Percentiles rank a stretch among this genome's conserved stretches.
Conservation (phyloP, 2,888 invertebrate genomes). For the Synergus umbraculus region DNA sequence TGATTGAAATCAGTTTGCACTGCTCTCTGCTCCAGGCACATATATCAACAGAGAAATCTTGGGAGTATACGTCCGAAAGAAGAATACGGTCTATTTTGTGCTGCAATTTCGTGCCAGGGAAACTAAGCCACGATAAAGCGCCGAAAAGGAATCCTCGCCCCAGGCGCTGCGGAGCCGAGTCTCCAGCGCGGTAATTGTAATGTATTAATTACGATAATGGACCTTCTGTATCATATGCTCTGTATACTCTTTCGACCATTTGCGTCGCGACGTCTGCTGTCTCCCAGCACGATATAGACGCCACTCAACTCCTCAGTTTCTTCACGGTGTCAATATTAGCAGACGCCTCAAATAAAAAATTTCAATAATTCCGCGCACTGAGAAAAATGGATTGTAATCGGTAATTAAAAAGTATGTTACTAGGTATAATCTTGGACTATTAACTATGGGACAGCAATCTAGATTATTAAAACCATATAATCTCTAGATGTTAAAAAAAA, state of each 20-base stretch:
- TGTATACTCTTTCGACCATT: slow-evolving; percentile 57
- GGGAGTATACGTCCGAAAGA: background rate
- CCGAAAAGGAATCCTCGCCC: slow-evolving; percentile 61
- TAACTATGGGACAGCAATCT: no score
- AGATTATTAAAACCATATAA: no score
- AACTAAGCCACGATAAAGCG: slow-evolving; percentile 58
- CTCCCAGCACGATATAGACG: background rate
- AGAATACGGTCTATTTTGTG: slow-evolving; percentile 36
- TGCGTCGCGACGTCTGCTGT: slow-evolving; percentile 30
- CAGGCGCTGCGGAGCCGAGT: slow-evolving; percentile 47
- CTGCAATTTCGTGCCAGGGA: slow-evolving; percentile 7
- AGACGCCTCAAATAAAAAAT: slow-evolving; percentile 24
- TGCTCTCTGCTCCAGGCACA: background rate
- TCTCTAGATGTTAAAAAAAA: no score
- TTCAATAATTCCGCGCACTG: background rate
- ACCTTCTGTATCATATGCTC: slow-evolving; percentile 47
- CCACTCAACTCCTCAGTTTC: slow-evolving; percentile 25
- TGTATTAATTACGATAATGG: slow-evolving; percentile 76
- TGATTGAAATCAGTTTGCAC: slow-evolving; percentile 13
- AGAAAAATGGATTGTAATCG: no score
- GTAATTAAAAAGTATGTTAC: no score
- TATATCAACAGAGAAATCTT: slow-evolving; percentile 21
- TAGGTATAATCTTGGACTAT: no score
- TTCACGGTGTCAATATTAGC: slow-evolving; percentile 28
- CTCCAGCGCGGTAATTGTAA: slow-evolving; percentile 71